A percentile compares a stretch with the other conserved stretches of the same genome.
phyloP scores from a whole-genome alignment of 2,797 vertebrate genomes.

The Rhinella marina region DNA sequence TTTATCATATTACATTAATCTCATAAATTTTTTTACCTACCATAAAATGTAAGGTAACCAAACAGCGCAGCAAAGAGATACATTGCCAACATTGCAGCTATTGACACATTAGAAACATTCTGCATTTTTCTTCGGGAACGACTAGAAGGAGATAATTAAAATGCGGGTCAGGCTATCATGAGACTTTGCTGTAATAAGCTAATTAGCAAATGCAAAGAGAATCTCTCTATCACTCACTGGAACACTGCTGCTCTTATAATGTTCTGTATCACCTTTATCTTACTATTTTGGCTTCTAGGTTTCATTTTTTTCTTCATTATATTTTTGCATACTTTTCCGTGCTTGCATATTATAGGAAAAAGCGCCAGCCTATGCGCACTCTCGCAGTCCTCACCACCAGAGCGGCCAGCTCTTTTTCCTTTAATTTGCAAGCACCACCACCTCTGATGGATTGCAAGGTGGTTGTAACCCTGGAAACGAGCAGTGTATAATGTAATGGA shows the following conservation, averaged over 20 bases:
- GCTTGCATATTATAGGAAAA: too few relatives aligned
- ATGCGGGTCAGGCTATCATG: not conserved
- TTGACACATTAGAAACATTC: slow-evolving; percentile 92
- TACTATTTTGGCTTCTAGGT: not conserved
- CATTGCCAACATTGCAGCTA: slow-evolving; percentile 93
- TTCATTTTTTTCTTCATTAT: not conserved
- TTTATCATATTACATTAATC: not conserved
- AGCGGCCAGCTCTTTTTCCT: too few relatives aligned
- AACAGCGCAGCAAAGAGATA: slow-evolving; percentile 94
- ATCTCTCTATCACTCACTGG: not conserved
- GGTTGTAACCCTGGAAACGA: too few relatives aligned
- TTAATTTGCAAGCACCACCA: too few relatives aligned
- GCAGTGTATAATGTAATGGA: too few relatives aligned
- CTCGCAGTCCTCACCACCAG: too few relatives aligned
- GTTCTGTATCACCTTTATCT: not conserved
- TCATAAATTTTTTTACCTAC: slow-evolving; percentile 71
- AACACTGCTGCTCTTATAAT: not conserved
- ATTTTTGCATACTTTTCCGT: too few relatives aligned
- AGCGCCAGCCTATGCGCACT: too few relatives aligned
- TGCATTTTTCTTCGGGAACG: slow-evolving; percentile 91
- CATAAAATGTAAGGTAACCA: slow-evolving; percentile 95
- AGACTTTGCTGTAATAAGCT: not conserved
- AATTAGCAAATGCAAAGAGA: not conserved
- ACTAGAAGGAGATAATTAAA: slow-evolving; percentile 69
- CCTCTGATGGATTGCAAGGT: too few relatives aligned